Evolutionary conservation across 2,888 invertebrate genomes (phyloP), one percentile per base, ranked within the genome.

Genomic region (Drosophila anceps): DNA sequence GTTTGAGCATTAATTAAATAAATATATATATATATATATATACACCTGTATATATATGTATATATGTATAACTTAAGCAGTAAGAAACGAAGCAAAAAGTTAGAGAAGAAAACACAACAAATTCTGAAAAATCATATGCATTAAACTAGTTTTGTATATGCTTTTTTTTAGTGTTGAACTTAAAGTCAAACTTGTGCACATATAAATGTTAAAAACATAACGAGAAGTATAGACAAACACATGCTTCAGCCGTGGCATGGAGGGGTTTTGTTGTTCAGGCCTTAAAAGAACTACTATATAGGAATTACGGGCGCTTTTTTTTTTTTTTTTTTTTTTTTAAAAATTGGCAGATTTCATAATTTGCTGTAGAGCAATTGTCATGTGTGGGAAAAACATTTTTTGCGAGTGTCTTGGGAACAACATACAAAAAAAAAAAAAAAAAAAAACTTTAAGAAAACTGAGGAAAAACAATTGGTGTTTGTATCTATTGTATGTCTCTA

Each of bases 111-210:
- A 61, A 37, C 37, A 12, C 41, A 65, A 37, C 35, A 60, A 63
- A 63, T 67, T 69, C 13, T 41, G 20, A 18, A 73, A 81, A 80
- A 69, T 76, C 55, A 69, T 73, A 76, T 64, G 78, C 73, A 79
- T 79, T 80, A 69, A 80, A 81, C 61, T 76, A 84, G 89, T 88
- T 84, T 88, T 84, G 81, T 88, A 84, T 83, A 83, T 88, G 87
- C 81, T 88, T 84, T 88, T 79, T 76, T 79, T 84, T 84, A 81
- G 87, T 86, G 81, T 88, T 81, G 81, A 86, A 88, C 79, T 80
- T 88, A 79, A 84, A 84, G 89, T 84, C 84, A 86, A 83, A 88
- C 84, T 84, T 88, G 89, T 84, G 84, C 84, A 84, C 89, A 84
- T 89, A 84, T 84, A 84, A 84, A 84, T 84, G 84, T 85, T 84